Conservation (phyloP, 1,140 invertebrate genomes). For the Episyrphus balteatus region DNA sequence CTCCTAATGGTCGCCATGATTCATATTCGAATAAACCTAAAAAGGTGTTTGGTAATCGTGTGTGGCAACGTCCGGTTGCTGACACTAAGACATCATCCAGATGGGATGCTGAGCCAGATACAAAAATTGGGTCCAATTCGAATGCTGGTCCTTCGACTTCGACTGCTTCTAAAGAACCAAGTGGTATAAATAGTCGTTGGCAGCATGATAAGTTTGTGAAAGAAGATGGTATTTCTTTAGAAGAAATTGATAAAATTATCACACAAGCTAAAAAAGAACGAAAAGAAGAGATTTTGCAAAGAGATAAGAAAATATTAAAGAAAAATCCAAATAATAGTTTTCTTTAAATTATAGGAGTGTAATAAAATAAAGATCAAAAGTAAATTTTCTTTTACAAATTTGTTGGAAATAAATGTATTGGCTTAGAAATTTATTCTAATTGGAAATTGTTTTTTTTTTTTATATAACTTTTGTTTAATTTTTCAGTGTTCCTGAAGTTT, state of each 20-base stretch:
- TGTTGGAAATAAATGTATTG: no score
- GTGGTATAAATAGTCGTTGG: conserved; percentile 17
- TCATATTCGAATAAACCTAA: neutral
- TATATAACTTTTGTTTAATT: no score
- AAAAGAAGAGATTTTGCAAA: conserved; percentile 39
- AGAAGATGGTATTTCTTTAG: conserved; percentile 20
- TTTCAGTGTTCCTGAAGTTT: no score
- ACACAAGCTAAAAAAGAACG: conserved; percentile 41
- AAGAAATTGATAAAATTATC: conserved; percentile 42
- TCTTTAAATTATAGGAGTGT: no score
- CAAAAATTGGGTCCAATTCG: no score
- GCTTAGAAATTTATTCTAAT: no score
- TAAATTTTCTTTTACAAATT: no score
- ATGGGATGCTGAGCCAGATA: no score
- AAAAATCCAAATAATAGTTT: conserved; percentile 3
- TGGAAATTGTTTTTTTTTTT: no score
- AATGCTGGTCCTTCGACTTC: no score
- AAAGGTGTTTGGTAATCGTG: conserved; percentile 7
- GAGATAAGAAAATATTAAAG: conserved; percentile 38
- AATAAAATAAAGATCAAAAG: no score
- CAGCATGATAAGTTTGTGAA: conserved; percentile 8
- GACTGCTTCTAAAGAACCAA: neutral
- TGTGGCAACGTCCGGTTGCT: conserved; percentile 6
- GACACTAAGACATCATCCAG: neutral
- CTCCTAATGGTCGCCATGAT: conserved; percentile 3